Evolutionary conservation across 2,888 invertebrate species (phyloP).

Genomic region (Podabrus alpinus): DNA sequence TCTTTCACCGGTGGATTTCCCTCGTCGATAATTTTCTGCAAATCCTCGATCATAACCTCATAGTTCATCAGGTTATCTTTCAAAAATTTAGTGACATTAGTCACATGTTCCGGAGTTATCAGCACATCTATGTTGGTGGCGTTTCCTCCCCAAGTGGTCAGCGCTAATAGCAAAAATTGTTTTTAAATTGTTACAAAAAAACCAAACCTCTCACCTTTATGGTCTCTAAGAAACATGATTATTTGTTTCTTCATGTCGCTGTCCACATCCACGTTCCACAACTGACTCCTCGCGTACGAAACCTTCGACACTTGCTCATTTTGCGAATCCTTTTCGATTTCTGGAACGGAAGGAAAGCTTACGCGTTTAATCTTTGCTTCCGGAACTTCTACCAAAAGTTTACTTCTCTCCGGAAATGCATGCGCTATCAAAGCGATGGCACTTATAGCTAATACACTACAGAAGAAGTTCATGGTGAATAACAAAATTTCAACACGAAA

Average conservation of each 20-base stretch:
- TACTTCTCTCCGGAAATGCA: not conserved
- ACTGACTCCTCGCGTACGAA: slow-evolving; percentile 75
- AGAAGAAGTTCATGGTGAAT: not conserved
- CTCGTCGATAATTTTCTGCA: slow-evolving; percentile 77
- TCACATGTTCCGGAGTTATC: slow-evolving; percentile 67
- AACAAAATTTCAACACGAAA: not conserved
- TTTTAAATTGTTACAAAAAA: not conserved
- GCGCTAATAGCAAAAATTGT: not conserved
- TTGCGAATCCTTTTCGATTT: not conserved
- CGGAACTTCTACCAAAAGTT: not conserved
- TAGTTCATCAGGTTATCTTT: slow-evolving; percentile 66
- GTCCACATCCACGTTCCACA: slow-evolving; percentile 70
- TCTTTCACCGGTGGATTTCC: slow-evolving; percentile 77
- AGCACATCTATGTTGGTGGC: slow-evolving; percentile 69
- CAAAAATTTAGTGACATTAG: slow-evolving; percentile 66
- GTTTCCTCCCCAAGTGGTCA: slow-evolving; percentile 64
- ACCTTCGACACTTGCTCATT: slow-evolving; percentile 41
- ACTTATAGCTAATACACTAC: not conserved
- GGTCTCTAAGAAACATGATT: slow-evolving; percentile 60
- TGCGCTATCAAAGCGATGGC: not conserved
- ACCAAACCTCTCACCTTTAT: slow-evolving; percentile 59
- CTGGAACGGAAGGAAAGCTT: not conserved
- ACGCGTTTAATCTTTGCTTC: not conserved
- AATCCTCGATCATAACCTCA: slow-evolving; percentile 74
- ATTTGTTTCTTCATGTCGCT: slow-evolving; percentile 59